Conservation (phyloP, 2,113 vertebrate genomes). For the Urocolius indicus region DNA sequence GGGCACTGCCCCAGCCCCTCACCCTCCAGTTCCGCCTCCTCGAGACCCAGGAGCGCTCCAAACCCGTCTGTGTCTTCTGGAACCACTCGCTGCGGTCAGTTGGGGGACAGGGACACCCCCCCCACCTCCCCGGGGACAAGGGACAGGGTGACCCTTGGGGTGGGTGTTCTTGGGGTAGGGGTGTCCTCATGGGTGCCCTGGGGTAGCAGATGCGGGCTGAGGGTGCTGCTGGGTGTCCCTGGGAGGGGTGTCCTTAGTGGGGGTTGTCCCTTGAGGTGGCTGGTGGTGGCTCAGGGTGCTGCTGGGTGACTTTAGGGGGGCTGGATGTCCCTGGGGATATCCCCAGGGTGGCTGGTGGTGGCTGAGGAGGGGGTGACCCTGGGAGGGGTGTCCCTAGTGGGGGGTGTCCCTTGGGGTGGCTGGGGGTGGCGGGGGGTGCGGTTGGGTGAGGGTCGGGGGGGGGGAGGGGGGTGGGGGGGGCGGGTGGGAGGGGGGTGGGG, state of each 20-base stretch:
- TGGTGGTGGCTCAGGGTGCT: background rate
- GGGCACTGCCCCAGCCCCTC: constrained; percentile 85
- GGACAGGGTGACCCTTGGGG: background rate
- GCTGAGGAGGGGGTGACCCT: background rate
- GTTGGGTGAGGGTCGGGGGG: too few relatives aligned
- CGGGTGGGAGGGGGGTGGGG: background rate
- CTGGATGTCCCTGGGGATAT: background rate
- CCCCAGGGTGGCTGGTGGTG: background rate
- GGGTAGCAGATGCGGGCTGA: background rate
- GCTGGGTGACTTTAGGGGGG: background rate
- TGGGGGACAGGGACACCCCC: background rate
- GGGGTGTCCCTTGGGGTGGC: too few relatives aligned
- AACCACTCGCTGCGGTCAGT: constrained; percentile 94
- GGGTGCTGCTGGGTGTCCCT: background rate
- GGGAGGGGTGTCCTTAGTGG: background rate
- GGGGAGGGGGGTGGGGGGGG: background rate
- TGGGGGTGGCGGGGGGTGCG: background rate
- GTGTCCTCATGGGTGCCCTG: too few relatives aligned
- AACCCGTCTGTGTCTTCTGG: constrained; percentile 98
- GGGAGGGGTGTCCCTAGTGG: too few relatives aligned
- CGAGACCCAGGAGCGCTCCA: constrained; percentile 91
- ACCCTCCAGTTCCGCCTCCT: constrained; percentile 94
- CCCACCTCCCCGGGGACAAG: background rate
- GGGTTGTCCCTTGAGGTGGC: background rate
- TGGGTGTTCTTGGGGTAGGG: background rate